A percentile compares a stretch with the other conserved stretches of the same genome.
Evolutionary conservation across 1,140 invertebrate species (phyloP).

Genomic region (Littorina saxatilis): DNA sequence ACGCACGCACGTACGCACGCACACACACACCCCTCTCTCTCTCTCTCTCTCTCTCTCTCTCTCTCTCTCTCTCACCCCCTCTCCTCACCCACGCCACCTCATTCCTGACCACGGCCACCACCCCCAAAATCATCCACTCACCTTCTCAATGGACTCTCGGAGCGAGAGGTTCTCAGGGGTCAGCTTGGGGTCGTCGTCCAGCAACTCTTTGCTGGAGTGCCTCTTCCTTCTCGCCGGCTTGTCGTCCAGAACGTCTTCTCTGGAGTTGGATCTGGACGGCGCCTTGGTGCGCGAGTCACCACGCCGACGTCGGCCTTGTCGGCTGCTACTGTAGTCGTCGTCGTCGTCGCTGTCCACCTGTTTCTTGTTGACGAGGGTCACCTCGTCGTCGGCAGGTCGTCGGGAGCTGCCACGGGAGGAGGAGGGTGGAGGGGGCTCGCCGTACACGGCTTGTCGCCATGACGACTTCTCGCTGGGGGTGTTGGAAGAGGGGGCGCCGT

Average conservation of each 20-base stretch:
- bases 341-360: slow-evolving; percentile 50
- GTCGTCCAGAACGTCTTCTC: slow-evolving; percentile 68
- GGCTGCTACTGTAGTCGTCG: slow-evolving; percentile 42
- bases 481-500: slow-evolving; percentile 14
- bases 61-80: background rate
- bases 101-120: no score
- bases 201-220: slow-evolving; percentile 62
- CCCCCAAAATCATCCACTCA: slow-evolving; percentile 23
- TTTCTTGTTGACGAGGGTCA: slow-evolving; percentile 43
- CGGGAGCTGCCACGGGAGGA: slow-evolving; percentile 23
- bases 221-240: slow-evolving; percentile 55
- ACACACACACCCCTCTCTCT: background rate
- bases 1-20: background rate
- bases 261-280: slow-evolving; percentile 61
- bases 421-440: slow-evolving; percentile 50
- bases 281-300: slow-evolving; percentile 56
- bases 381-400: slow-evolving; percentile 47
- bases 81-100: no score
- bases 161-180: slow-evolving; percentile 71
- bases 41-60: background rate
- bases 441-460: slow-evolving; percentile 71
- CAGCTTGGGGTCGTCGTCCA: slow-evolving; percentile 61
- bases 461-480: slow-evolving; percentile 63
- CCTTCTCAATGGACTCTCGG: slow-evolving; percentile 74
- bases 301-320: slow-evolving; percentile 36